Conservation (phyloP, 2,797 vertebrate species). For the Lacerta viridis region DNA sequence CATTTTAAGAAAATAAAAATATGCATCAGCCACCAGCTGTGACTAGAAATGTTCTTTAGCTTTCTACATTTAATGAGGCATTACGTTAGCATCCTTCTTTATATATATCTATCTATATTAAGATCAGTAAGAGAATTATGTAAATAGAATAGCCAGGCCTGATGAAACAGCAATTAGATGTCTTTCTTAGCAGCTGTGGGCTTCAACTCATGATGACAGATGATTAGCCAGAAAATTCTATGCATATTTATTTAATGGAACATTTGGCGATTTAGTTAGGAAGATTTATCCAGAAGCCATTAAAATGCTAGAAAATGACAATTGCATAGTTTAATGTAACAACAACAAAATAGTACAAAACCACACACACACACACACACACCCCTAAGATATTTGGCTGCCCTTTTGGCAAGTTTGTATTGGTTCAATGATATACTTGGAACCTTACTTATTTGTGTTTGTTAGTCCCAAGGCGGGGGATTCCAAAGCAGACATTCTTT, state of each 20-base stretch:
- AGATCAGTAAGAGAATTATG: constrained; percentile 79
- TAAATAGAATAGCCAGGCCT: constrained; percentile 74
- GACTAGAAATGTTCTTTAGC: constrained; percentile 68
- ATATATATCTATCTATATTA: constrained; percentile 36
- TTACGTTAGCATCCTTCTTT: constrained; percentile 63
- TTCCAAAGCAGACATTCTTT: constrained; percentile 58
- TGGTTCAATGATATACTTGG: constrained; percentile 41
- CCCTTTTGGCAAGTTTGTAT: constrained; percentile 47
- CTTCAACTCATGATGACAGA: constrained; percentile 70
- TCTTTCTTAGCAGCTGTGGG: constrained; percentile 79
- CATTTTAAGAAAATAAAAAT: constrained; percentile 32
- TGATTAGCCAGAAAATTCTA: constrained; percentile 82
- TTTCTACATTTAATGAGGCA: constrained; percentile 76
- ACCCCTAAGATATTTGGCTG: neutral
- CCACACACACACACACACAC: no score
- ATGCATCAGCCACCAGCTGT: constrained; percentile 76
- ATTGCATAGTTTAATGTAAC: constrained; percentile 55
- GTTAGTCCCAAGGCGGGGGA: constrained; percentile 8
- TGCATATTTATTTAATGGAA: constrained; percentile 81
- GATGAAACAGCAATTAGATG: constrained; percentile 79
- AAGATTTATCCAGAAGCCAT: constrained; percentile 80
- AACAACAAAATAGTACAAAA: no score
- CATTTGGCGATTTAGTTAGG: constrained; percentile 80
- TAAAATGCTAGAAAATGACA: constrained; percentile 74
- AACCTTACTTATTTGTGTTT: constrained; percentile 37